A percentile compares a stretch with the other conserved stretches of the same genome.
These are phyloP conservation scores for Brachylomia viminalis DNA, from an alignment of 2,888 invertebrate genomes.

Conservation along the genomic window DNA sequence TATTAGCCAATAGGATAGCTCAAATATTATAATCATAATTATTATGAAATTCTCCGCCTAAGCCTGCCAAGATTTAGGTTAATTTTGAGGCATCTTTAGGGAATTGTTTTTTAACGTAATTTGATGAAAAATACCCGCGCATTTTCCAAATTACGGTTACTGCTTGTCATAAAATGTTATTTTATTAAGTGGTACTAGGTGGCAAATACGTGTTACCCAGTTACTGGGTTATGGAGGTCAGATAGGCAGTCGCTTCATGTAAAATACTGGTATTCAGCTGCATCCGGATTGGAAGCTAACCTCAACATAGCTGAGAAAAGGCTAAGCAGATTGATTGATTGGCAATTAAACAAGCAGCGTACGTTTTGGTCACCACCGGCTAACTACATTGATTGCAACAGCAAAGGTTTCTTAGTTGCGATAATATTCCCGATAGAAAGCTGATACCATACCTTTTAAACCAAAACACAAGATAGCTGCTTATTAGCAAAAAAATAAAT, in stretches of 20 bases:
- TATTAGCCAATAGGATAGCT: neutral
- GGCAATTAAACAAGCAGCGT: neutral
- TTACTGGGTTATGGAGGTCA: too few species aligned
- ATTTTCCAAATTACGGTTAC: neutral
- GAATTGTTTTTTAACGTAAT: neutral
- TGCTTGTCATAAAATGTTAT: neutral
- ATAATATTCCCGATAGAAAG: neutral
- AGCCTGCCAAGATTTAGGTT: slow-evolving; percentile 1
- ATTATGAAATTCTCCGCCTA: neutral
- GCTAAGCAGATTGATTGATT: neutral
- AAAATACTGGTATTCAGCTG: neutral
- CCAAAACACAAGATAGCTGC: neutral
- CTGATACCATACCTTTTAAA: neutral
- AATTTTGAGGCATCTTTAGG: neutral
- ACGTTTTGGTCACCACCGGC: neutral
- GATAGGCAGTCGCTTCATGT: neutral
- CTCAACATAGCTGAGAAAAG: neutral
- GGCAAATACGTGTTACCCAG: neutral
- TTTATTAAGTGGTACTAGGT: neutral
- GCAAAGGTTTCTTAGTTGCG: neutral
- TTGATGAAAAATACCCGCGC: neutral
- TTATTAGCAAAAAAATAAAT: neutral
- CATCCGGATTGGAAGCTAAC: neutral
- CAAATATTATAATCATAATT: slow-evolving; percentile 4
- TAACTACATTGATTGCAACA: neutral